Evolutionary conservation across 2,113 vertebrate genomes (phyloP).

Genomic region (Onychostruthus taczanowskii): DNA sequence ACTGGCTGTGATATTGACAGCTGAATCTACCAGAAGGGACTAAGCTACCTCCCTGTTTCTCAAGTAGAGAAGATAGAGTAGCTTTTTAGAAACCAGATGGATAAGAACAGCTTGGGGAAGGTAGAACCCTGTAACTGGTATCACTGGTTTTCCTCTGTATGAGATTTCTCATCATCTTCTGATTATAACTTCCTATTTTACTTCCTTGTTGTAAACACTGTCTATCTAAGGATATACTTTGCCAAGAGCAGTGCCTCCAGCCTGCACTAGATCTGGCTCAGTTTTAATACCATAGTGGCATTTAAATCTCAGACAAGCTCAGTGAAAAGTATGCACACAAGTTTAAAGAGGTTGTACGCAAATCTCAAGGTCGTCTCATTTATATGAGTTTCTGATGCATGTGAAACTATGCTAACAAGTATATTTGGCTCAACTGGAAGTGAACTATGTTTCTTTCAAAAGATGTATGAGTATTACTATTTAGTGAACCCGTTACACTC

Average conservation of each 20-base stretch:
- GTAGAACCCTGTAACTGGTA: background rate
- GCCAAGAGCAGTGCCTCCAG: background rate
- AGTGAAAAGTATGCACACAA: background rate
- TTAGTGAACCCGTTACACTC: slow-evolving; percentile 14
- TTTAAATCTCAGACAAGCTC: background rate
- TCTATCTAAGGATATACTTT: background rate
- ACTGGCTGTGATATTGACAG: slow-evolving; percentile 3
- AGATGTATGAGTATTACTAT: slow-evolving; percentile 1
- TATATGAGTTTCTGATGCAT: slow-evolving; percentile 9
- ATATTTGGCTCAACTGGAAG: background rate
- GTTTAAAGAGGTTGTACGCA: background rate
- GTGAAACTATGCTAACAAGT: background rate
- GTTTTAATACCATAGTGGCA: background rate
- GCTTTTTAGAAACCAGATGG: slow-evolving; percentile 38
- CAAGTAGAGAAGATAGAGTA: background rate
- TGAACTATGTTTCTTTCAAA: slow-evolving; percentile 18
- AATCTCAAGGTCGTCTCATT: background rate
- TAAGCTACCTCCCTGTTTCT: background rate
- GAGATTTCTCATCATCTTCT: slow-evolving; percentile 18
- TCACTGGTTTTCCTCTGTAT: background rate
- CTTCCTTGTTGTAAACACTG: slow-evolving; percentile 18
- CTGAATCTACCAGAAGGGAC: slow-evolving; percentile 43
- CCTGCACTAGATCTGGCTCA: background rate
- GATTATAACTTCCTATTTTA: slow-evolving; percentile 23
- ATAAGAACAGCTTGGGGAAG: slow-evolving; percentile 40